Evolutionary conservation across 2,113 vertebrate species (phyloP), one percentile per base, ranked within the genome.

Genomic region (Channa maculata): DNA sequence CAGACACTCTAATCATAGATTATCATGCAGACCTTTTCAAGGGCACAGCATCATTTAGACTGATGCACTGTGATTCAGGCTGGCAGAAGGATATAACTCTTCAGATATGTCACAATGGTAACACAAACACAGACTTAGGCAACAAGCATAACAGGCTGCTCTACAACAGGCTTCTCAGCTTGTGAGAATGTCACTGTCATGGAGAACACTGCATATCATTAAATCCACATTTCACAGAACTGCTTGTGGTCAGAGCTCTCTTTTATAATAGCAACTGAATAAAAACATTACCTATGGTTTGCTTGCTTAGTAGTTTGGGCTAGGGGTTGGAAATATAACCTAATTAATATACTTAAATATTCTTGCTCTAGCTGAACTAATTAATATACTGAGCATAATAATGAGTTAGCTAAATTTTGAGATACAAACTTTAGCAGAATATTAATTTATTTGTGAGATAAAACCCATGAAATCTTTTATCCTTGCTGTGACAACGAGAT

Each of bases 21-120:
- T 90, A 91, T 85, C 79, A 83, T 64, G 36, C 79, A 58, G 80
- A 74, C 83, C 85, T 86, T 90, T 91, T 86, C 79, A 90, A 92
- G 84, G 90, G 70, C 92, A 86, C 53, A 66, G 73, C 84, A 84
- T 79, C 77, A 79, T 91, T 91, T 89, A 75, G 64, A 65, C 79
- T 74, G 82, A 82, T 88, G 79, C 57, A 79, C 77, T 60, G 72
- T 45, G 44, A 67, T 76, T 83, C 66, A 71, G 58, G 37, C 53
- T 43, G 52, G 39, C 79, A 74, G 65, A 75, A 77, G 62, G 58
- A 76, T 61, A 74, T n/a, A 13, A 59, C 61, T 84, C 55, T 49
- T 77, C 79, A 52, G 69, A 66, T 8, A 0, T 43, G 65, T 66
- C 49, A 51, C 69, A 34, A 24, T 14, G 75, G 61, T 79, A 71